phyloP scores from a whole-genome alignment of 2,797 vertebrate genomes.

The Pseudochirops cupreus region DNA sequence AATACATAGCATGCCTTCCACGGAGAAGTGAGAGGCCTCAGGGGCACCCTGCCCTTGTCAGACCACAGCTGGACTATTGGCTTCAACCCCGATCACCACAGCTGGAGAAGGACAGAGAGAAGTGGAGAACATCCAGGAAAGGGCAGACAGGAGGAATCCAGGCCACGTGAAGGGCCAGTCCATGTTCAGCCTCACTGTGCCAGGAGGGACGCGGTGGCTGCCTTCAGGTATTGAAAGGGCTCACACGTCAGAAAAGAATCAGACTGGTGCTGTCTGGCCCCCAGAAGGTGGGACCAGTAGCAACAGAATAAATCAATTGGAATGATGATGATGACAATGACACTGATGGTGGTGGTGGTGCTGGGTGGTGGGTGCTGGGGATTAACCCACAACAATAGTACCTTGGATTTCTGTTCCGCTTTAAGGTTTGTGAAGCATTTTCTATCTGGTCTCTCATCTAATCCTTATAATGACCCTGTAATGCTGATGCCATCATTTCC shows the following conservation, averaged over 20 bases:
- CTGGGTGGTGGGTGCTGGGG: no score
- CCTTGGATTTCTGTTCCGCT: no score
- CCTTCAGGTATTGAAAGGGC: neutral
- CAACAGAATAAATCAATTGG: no score
- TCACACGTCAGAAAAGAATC: no score
- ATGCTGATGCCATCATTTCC: neutral
- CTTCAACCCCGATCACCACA: neutral
- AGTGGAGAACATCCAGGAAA: no score
- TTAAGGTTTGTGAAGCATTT: neutral
- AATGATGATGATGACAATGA: neutral
- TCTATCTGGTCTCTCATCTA: neutral
- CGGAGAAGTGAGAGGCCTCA: no score
- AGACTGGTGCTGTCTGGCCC: no score
- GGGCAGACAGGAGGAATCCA: neutral
- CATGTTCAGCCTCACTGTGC: neutral
- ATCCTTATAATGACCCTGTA: neutral
- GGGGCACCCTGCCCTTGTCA: neutral
- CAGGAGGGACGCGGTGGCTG: no score
- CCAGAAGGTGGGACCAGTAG: neutral
- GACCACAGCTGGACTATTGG: neutral
- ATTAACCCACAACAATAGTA: no score
- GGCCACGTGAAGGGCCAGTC: neutral
- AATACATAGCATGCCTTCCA: no score
- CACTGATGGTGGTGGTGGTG: no score
- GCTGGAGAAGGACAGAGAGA: no score